A percentile compares a stretch with the other conserved stretches of the same genome.
Conservation (phyloP, 2,888 invertebrate species). For the Acrobasis suavella region DNA sequence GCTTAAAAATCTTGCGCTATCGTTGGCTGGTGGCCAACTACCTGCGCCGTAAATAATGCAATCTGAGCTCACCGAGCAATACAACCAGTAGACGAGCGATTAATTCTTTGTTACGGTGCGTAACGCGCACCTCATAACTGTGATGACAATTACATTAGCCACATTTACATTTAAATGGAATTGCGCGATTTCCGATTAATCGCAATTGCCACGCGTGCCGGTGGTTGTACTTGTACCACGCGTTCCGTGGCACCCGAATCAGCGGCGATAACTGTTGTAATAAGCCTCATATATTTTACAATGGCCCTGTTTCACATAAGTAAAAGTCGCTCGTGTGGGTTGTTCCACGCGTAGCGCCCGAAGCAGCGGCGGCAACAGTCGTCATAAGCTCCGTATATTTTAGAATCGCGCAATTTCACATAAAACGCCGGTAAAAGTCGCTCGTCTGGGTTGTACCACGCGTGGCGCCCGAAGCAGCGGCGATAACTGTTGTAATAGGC, state of each 20-base stretch:
- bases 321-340: constrained; percentile 24
- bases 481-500: constrained; percentile 47
- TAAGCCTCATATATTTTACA: too few species aligned
- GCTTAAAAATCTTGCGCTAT: constrained; percentile 77
- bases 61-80: constrained; percentile 50
- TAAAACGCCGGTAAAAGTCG: constrained; percentile 25
- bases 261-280: constrained; percentile 16
- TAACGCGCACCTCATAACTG: too few species aligned
- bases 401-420: constrained; percentile 30
- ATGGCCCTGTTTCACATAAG: not conserved
- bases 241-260: constrained; percentile 36
- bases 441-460: constrained; percentile 37
- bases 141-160: too few species aligned
- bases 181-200: not conserved
- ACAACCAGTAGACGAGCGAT: constrained; percentile 34
- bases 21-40: constrained; percentile 74
- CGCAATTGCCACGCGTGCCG: constrained; percentile 17
- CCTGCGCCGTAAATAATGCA: constrained; percentile 76
- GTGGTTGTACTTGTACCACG: too few species aligned
- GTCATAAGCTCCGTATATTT: constrained; percentile 57
- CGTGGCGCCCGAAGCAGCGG: constrained; percentile 34
- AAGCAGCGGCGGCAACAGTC: constrained; percentile 28
- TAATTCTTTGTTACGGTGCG: not conserved
- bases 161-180: too few species aligned
- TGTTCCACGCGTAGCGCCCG: constrained; percentile 33